Conservation (phyloP, 2,113 vertebrate species). For the Chionomys nivalis region DNA sequence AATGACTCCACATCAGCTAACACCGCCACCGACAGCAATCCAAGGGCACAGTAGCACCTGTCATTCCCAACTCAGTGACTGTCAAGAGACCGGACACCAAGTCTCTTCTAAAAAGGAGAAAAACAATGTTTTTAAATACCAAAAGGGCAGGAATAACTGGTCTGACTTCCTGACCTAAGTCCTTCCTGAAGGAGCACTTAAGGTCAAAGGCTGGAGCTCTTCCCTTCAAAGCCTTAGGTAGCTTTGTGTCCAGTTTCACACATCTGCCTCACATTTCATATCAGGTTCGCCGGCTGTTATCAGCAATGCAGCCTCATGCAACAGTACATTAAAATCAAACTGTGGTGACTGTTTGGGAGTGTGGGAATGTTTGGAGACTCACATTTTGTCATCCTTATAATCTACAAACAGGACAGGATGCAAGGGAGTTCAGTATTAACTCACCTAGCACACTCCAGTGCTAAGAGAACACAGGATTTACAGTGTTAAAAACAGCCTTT, state of each 20-base stretch:
- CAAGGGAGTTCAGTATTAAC: constrained; percentile 69
- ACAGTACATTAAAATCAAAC: constrained; percentile 70
- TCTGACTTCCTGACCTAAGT: constrained; percentile 8
- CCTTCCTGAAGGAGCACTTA: constrained; percentile 9
- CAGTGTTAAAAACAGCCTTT: constrained; percentile 73
- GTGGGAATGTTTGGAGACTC: constrained; percentile 58
- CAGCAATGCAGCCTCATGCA: constrained; percentile 63
- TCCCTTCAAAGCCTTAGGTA: constrained; percentile 31
- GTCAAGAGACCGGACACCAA: constrained; percentile 6
- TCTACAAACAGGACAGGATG: constrained; percentile 75
- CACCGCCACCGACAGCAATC: constrained; percentile 43
- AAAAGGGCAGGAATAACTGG: neutral
- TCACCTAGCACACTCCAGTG: constrained; percentile 58
- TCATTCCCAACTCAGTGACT: constrained; percentile 52
- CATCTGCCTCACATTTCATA: neutral
- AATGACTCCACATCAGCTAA: constrained; percentile 4
- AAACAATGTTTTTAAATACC: neutral
- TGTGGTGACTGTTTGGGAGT: constrained; percentile 60
- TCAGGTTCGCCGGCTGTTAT: neutral
- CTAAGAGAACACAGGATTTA: constrained; percentile 76
- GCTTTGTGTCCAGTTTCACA: neutral
- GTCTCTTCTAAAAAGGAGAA: neutral
- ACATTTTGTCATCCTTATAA: constrained; percentile 70
- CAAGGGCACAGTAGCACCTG: constrained; percentile 53
- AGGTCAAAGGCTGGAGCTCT: neutral